These are phyloP conservation scores for Dysdera silvatica DNA, from an alignment of 1,140 invertebrate species.

Conservation along the genomic window DNA sequence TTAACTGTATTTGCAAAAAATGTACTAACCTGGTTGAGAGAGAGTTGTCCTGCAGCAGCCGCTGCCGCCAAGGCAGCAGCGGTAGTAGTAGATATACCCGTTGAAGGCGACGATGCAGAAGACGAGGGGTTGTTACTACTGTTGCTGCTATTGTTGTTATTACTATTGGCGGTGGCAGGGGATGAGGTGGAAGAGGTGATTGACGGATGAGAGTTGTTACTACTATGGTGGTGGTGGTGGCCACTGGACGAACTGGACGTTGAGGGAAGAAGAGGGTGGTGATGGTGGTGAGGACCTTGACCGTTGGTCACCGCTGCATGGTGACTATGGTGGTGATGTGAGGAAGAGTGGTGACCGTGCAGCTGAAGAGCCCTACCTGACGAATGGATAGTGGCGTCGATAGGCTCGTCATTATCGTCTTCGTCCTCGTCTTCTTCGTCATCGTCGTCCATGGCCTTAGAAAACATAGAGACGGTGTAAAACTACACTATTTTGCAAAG, in stretches of 20 bases:
- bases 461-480: no score
- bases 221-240: conserved; percentile 38
- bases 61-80: conserved; percentile 52
- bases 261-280: no score
- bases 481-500: no score
- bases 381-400: conserved; percentile 52
- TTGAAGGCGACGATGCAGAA: conserved; percentile 29
- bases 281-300: no score
- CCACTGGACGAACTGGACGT: background rate
- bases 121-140: conserved; percentile 42
- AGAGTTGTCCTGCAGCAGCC: conserved; percentile 56
- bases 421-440: conserved; percentile 15
- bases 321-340: no score
- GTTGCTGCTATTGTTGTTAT: no score
- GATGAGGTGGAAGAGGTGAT: conserved; percentile 7
- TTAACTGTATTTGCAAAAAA: no score
- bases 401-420: conserved; percentile 34
- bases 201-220: conserved; percentile 42
- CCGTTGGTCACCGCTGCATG: conserved; percentile 19
- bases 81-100: conserved; percentile 37
- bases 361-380: conserved; percentile 50
- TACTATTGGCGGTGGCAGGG: conserved; percentile 47
- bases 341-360: no score
- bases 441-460: conserved; percentile 24
- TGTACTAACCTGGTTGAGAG: conserved; percentile 47